A percentile compares a stretch with the other conserved stretches of the same genome.
Conservation (phyloP, 2,797 vertebrate species). For the Lates japonicus region DNA sequence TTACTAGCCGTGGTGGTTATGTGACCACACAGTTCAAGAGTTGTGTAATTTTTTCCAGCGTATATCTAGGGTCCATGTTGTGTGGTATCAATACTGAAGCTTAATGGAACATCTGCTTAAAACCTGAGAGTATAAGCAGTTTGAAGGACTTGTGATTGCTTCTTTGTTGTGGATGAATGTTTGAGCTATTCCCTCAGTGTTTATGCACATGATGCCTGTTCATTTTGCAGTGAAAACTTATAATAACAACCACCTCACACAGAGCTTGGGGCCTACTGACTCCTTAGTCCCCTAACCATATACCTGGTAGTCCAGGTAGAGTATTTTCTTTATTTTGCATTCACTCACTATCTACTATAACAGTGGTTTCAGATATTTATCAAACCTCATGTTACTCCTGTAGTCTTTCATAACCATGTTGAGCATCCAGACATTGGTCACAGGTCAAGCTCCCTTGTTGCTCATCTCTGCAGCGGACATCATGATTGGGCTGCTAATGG, state of each 20-base stretch:
- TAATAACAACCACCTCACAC: not conserved
- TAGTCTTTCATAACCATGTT: not conserved
- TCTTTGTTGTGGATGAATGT: not conserved
- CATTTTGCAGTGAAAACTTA: not conserved
- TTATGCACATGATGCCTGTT: not conserved
- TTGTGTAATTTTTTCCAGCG: not conserved
- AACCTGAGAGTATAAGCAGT: not conserved
- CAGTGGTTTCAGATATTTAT: no score
- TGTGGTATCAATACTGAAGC: no score
- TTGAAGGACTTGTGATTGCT: not conserved
- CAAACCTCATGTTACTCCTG: no score
- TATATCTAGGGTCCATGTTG: not conserved
- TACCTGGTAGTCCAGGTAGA: not conserved
- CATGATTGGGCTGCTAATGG: not conserved
- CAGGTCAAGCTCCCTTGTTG: not conserved
- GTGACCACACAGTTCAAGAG: not conserved
- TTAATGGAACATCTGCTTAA: not conserved
- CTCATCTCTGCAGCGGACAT: not conserved
- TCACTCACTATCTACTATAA: no score
- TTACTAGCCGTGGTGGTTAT: not conserved
- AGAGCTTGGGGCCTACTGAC: not conserved
- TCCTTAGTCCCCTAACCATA: not conserved
- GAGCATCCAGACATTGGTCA: not conserved
- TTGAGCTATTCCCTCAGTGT: not conserved
- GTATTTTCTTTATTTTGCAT: no score